Conservation (phyloP, 2,113 vertebrate species). For the Dipodomys spectabilis region DNA sequence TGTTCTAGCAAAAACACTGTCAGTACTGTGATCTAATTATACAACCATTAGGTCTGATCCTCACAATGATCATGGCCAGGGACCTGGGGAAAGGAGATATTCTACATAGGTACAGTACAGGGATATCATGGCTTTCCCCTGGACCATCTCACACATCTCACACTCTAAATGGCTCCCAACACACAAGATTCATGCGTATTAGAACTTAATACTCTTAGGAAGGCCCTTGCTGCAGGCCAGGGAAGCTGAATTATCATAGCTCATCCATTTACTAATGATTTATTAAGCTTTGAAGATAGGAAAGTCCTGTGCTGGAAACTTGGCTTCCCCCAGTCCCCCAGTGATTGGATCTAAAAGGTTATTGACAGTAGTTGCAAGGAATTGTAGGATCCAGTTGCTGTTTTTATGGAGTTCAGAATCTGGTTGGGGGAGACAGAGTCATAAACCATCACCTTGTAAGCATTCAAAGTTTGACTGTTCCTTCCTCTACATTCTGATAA, state of each 20-base stretch:
- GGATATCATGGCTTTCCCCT: no score
- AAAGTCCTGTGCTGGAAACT: no score
- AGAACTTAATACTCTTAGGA: background rate
- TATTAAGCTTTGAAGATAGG: background rate
- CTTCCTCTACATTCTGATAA: background rate
- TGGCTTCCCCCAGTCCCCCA: accelerated
- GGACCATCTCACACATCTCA: background rate
- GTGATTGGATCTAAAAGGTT: background rate
- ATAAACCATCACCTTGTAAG: background rate
- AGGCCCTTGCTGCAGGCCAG: background rate
- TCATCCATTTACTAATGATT: background rate
- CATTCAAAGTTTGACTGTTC: background rate
- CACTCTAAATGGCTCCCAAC: background rate
- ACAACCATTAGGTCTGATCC: no score
- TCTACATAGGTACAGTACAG: accelerated
- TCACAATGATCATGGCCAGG: background rate
- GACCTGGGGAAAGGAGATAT: background rate
- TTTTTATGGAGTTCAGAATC: background rate
- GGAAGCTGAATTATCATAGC: accelerated
- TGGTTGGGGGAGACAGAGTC: background rate
- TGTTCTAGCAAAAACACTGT: background rate
- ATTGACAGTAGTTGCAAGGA: background rate
- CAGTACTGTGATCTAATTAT: background rate
- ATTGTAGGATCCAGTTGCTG: background rate
- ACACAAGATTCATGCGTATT: background rate